phyloP scores from a whole-genome alignment of 2,113 vertebrate genomes.

The Phylloscopus whistleri region DNA sequence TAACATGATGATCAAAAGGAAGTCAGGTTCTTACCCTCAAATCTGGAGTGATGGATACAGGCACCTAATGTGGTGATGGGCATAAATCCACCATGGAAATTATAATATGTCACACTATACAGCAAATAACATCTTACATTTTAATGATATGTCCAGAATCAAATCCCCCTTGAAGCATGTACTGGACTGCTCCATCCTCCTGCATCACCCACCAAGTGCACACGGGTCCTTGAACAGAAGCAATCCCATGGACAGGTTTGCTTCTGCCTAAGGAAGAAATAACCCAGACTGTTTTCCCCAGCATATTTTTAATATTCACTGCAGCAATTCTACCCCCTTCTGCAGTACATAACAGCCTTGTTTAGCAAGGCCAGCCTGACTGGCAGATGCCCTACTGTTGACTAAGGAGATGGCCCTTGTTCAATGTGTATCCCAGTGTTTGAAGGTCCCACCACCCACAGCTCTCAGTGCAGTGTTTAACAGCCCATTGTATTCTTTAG shows the following conservation, averaged over 20 bases:
- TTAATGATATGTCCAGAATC: background rate
- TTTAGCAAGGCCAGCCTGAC: background rate
- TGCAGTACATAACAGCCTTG: background rate
- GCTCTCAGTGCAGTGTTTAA: background rate
- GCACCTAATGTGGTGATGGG: background rate
- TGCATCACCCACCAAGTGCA: background rate
- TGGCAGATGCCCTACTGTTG: background rate
- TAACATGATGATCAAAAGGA: background rate
- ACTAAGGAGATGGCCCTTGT: background rate
- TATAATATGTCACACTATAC: background rate
- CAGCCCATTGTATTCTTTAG: background rate
- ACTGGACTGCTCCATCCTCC: background rate
- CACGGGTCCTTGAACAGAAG: background rate
- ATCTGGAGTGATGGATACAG: background rate
- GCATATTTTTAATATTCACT: background rate
- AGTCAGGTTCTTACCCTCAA: background rate
- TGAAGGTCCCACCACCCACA: background rate
- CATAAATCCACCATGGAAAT: background rate
- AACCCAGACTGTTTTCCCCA: background rate
- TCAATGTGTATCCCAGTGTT: background rate
- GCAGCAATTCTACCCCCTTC: background rate
- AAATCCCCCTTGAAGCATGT: accelerated
- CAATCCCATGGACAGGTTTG: background rate
- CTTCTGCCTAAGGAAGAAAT: background rate
- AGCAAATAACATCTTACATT: background rate